These are phyloP conservation scores for Lingula anatina DNA, from an alignment of 2,888 invertebrate genomes.

Conservation along the genomic window DNA sequence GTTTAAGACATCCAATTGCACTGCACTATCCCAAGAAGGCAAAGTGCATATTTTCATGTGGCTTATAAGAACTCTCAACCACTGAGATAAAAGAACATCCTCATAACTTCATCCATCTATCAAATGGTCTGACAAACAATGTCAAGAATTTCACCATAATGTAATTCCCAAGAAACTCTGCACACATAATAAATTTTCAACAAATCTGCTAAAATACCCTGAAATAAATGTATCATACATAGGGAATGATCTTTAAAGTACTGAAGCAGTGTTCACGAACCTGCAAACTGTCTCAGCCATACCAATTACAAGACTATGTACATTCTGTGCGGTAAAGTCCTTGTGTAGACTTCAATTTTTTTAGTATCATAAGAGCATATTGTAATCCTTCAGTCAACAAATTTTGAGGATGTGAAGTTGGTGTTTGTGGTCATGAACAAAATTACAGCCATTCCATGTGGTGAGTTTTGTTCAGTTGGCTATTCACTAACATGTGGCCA, in stretches of 20 bases:
- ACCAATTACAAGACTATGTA: constrained; percentile 3
- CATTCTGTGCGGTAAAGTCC: constrained; percentile 5
- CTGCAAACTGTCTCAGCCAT: constrained; percentile 9
- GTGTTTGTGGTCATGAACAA: constrained; percentile 4
- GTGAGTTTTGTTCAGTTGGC: constrained; percentile 8
- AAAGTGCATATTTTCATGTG: too few species aligned
- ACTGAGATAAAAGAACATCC: too few species aligned
- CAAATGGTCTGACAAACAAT: too few species aligned
- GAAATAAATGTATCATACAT: constrained; percentile 1
- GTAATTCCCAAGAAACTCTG: too few species aligned
- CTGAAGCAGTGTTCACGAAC: constrained; percentile 2
- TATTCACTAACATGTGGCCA: constrained; percentile 7
- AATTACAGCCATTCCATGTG: constrained; percentile 6
- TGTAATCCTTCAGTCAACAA: constrained; percentile 9
- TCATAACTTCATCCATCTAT: too few species aligned
- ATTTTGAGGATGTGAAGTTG: constrained; percentile 7
- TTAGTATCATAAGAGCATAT: constrained; percentile 3
- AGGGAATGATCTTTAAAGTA: constrained; percentile 1
- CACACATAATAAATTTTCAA: too few species aligned
- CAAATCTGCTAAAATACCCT: too few species aligned
- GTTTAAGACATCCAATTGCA: too few species aligned
- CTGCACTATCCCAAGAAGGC: too few species aligned
- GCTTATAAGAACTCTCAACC: too few species aligned
- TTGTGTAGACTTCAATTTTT: constrained; percentile 1
- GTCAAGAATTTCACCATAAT: too few species aligned